Evolutionary conservation across 1,140 invertebrate genomes (phyloP).

Genomic region (Aphidius ervi): DNA sequence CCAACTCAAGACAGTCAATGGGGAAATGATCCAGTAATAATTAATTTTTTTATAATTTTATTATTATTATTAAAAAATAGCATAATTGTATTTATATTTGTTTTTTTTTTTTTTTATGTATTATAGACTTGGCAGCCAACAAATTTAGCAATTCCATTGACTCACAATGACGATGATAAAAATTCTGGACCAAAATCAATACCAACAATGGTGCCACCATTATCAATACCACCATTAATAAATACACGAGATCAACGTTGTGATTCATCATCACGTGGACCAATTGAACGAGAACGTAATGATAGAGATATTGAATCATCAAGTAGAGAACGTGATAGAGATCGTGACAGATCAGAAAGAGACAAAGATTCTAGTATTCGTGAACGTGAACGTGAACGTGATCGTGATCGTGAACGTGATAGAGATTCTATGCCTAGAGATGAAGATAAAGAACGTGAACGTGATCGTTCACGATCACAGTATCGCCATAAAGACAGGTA

Average conservation of each 20-base stretch:
- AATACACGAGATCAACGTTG: constrained; percentile 41
- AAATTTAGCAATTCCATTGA: constrained; percentile 47
- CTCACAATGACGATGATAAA: constrained; percentile 47
- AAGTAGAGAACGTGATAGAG: constrained; percentile 40
- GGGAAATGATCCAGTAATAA: constrained; percentile 53
- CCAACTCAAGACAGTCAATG: constrained; percentile 70
- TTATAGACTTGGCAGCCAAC: constrained; percentile 48
- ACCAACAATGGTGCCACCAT: constrained; percentile 47
- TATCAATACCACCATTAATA: constrained; percentile 43
- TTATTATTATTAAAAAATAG: not conserved
- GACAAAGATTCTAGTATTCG: constrained; percentile 47
- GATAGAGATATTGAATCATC: constrained; percentile 41
- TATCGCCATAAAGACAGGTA: constrained; percentile 50
- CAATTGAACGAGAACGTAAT: constrained; percentile 40
- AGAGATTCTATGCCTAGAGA: constrained; percentile 46
- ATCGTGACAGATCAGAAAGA: constrained; percentile 45
- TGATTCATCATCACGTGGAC: constrained; percentile 32
- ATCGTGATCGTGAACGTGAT: constrained; percentile 47
- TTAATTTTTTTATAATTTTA: constrained; percentile 7
- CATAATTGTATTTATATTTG: not conserved
- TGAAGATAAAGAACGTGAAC: constrained; percentile 46
- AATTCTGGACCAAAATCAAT: constrained; percentile 48
- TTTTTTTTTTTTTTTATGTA: constrained; percentile 13
- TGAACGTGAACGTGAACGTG: constrained; percentile 41
- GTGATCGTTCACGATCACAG: constrained; percentile 47